A percentile compares a stretch with the other conserved stretches of the same genome.
phyloP scores from a whole-genome alignment of 2,888 invertebrate species.

The Phaedon cochleariae region DNA sequence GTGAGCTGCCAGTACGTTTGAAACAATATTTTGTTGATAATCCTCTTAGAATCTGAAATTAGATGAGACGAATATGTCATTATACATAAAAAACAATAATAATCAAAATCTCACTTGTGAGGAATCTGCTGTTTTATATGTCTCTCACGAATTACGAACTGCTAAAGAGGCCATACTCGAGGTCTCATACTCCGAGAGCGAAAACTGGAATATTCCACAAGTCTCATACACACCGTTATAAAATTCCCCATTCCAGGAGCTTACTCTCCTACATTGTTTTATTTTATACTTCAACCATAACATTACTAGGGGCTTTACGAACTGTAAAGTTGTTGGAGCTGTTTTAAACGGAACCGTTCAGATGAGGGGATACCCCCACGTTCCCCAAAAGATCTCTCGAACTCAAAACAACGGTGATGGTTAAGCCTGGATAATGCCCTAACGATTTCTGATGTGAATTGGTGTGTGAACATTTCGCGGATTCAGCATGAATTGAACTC shows the following conservation, averaged over 20 bases:
- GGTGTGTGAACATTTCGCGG: neutral
- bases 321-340: neutral
- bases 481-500: no score
- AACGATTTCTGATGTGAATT: neutral
- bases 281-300: neutral
- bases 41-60: no score
- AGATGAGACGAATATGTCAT: no score
- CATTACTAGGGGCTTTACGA: neutral
- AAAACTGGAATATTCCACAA: neutral
- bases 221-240: neutral
- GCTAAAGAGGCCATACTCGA: no score
- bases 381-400: neutral
- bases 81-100: no score
- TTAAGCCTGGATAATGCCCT: neutral
- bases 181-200: no score
- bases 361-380: neutral
- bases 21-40: no score
- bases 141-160: no score
- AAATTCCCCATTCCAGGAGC: neutral
- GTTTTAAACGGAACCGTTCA: neutral
- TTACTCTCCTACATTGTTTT: neutral
- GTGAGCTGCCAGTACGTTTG: no score
- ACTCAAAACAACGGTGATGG: neutral
- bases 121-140: no score
- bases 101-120: no score